These are phyloP conservation scores for Calyptommatus sinebrachiatus DNA, from an alignment of 2,113 vertebrate genomes.

Conservation along the genomic window DNA sequence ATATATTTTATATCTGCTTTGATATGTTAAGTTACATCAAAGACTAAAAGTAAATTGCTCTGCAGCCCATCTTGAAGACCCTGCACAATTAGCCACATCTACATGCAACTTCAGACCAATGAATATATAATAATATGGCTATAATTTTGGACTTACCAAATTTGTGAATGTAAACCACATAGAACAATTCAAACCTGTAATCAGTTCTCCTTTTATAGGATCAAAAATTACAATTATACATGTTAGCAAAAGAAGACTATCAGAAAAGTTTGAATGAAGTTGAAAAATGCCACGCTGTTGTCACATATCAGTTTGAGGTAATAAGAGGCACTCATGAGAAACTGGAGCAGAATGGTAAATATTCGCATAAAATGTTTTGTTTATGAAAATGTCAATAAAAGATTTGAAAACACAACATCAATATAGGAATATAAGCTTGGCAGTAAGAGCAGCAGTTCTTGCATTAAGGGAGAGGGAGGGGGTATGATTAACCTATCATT, in stretches of 20 bases:
- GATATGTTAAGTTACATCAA: too few species aligned
- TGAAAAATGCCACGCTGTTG: slow-evolving; percentile 80
- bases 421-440: too few species aligned
- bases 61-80: too few species aligned
- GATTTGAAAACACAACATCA: too few species aligned
- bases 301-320: slow-evolving; percentile 78
- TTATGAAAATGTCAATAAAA: too few species aligned
- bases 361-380: slow-evolving; percentile 36
- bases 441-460: not conserved
- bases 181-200: not conserved
- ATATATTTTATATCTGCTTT: too few species aligned
- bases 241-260: slow-evolving; percentile 82
- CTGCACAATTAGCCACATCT: too few species aligned
- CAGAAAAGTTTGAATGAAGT: slow-evolving; percentile 86
- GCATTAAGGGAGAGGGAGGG: not conserved
- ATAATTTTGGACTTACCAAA: not conserved
- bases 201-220: slow-evolving; percentile 71
- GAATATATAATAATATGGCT: not conserved
- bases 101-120: too few species aligned
- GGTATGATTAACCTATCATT: not conserved
- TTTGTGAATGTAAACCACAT: not conserved
- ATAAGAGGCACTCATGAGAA: slow-evolving; percentile 82
- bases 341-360: slow-evolving; percentile 90
- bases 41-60: too few species aligned
- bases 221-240: slow-evolving; percentile 84